phyloP scores from a whole-genome alignment of 1,140 invertebrate species.

The Saccostrea echinata region DNA sequence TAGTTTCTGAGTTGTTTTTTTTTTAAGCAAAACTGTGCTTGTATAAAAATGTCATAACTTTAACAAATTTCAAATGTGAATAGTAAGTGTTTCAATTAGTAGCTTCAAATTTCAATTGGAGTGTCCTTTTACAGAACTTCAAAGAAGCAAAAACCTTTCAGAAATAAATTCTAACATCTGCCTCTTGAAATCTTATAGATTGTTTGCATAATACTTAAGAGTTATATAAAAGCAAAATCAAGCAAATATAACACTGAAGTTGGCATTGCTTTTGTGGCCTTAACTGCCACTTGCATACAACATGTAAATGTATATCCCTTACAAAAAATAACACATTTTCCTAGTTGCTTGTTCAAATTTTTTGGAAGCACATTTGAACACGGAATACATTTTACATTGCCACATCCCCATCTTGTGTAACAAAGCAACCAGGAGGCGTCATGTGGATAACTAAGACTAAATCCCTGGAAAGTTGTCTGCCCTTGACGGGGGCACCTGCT shows the following conservation, averaged over 20 bases:
- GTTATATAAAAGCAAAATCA: conserved; percentile 22
- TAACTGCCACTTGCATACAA: conserved; percentile 19
- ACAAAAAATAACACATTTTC: too few species aligned
- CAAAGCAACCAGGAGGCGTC: not conserved
- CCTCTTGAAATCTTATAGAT: not conserved
- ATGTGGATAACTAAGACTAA: not conserved
- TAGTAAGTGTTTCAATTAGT: not conserved
- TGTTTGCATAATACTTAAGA: conserved; percentile 12
- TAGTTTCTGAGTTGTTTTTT: too few species aligned
- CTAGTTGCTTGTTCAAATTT: conserved; percentile 10
- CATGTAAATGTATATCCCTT: not conserved
- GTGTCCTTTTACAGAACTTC: not conserved
- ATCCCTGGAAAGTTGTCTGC: not conserved
- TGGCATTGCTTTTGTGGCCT: too few species aligned
- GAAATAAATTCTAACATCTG: not conserved
- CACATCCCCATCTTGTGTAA: conserved; percentile 33
- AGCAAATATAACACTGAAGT: not conserved
- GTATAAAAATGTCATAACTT: not conserved
- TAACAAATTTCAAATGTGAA: not conserved
- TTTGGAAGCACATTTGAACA: conserved; percentile 34
- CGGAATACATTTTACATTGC: conserved; percentile 4
- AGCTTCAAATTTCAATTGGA: not conserved
- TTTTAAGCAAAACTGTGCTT: not conserved
- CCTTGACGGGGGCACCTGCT: not conserved
- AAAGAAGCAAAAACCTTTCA: not conserved